Evolutionary conservation across 2,888 invertebrate species (phyloP).

Genomic region (Desoria tigrina): DNA sequence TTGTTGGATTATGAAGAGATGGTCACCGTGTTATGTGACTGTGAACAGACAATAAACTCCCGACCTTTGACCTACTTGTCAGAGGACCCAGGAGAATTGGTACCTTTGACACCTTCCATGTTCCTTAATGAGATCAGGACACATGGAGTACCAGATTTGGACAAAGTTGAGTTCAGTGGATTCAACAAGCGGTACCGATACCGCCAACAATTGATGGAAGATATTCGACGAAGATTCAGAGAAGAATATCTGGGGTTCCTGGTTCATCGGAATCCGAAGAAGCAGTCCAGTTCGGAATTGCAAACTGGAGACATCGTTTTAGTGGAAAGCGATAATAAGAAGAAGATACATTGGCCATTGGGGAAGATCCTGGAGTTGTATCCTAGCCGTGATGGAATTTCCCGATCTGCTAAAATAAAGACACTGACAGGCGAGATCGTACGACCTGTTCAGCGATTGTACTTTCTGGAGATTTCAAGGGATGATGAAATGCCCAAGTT

Average conservation of each 20-base stretch:
- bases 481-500: not conserved
- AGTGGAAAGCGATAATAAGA: not conserved
- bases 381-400: not conserved
- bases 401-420: not conserved
- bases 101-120: conserved; percentile 10
- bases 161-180: not conserved
- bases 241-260: not conserved
- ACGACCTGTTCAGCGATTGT: conserved; percentile 1
- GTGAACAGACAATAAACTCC: conserved; percentile 48
- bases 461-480: not conserved
- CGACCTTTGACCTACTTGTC: conserved; percentile 52
- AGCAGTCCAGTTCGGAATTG: not conserved
- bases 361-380: not conserved
- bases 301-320: not conserved
- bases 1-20: conserved; percentile 46
- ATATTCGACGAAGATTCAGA: not conserved
- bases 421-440: not conserved
- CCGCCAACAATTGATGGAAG: not conserved
- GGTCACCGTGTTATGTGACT: conserved; percentile 41
- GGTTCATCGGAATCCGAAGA: not conserved
- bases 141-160: not conserved
- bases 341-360: not conserved
- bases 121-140: not conserved
- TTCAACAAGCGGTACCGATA: not conserved
- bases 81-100: conserved; percentile 27